Conservation (phyloP, 2,113 vertebrate species). For the Prolemur simus region DNA sequence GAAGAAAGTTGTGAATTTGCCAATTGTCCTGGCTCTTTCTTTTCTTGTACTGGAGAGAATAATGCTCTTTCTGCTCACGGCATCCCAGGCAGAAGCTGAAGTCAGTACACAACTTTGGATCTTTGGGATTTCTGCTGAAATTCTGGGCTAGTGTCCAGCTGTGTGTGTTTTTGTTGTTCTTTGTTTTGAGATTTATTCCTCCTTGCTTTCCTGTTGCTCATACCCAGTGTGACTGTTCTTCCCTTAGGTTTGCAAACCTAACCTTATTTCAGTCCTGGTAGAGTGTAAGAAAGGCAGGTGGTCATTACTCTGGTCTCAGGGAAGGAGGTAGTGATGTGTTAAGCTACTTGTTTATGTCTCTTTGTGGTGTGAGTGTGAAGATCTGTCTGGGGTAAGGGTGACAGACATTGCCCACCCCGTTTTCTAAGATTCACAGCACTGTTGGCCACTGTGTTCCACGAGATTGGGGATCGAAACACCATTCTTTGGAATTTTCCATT, state of each 20-base stretch:
- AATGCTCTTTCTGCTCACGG: not conserved
- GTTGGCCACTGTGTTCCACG: not conserved
- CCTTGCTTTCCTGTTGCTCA: not conserved
- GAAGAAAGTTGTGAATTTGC: not conserved
- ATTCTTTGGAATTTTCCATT: not conserved
- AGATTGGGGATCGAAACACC: not conserved
- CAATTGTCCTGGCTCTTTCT: not conserved
- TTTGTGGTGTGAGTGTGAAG: not conserved
- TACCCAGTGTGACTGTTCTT: not conserved
- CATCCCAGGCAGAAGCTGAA: not conserved
- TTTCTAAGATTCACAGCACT: not conserved
- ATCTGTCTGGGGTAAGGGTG: not conserved
- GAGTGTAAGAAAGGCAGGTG: not conserved
- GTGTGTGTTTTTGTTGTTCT: not conserved
- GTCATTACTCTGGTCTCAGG: not conserved
- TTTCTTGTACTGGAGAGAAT: not conserved
- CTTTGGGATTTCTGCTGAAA: not conserved
- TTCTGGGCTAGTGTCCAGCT: not conserved
- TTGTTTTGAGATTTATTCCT: not conserved
- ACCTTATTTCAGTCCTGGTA: not conserved
- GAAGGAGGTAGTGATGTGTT: not conserved
- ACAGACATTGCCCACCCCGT: fast-evolving
- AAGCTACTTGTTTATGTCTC: not conserved
- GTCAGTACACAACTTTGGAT: not conserved
- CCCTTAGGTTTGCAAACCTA: not conserved